Evolutionary conservation across 1,140 invertebrate genomes (phyloP).

Genomic region (Zaprionus kolodkinae): DNA sequence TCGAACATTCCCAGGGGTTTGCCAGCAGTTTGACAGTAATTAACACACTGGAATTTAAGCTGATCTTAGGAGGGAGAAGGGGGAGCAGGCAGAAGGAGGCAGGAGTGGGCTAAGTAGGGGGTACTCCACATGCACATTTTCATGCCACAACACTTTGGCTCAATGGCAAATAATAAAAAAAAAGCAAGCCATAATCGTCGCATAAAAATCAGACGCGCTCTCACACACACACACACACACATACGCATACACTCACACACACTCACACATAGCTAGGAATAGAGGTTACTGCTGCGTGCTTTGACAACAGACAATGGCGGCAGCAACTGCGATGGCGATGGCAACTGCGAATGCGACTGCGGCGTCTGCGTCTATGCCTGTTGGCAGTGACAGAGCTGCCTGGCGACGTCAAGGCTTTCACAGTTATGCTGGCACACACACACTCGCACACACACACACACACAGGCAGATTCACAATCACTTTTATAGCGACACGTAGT

Average conservation of each 20-base stretch:
- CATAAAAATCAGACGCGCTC: conserved; percentile 74
- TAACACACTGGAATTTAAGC: conserved; percentile 28
- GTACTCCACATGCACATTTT: conserved; percentile 46
- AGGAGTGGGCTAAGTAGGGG: too few relatives aligned
- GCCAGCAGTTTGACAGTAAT: conserved; percentile 18
- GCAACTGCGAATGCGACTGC: conserved; percentile 22
- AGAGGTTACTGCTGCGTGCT: conserved; percentile 40
- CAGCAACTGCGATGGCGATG: conserved; percentile 31
- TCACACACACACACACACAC: conserved; percentile 66
- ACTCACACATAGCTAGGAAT: conserved; percentile 8
- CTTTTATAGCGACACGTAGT: conserved; percentile 79
- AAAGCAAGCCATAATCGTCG: conserved; percentile 81
- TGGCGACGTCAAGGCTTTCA: conserved; percentile 43
- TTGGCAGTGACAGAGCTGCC: conserved; percentile 64
- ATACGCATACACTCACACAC: conserved; percentile 12
- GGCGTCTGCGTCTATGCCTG: conserved; percentile 25
- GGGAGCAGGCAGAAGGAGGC: conserved; percentile 5
- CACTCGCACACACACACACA: conserved; percentile 18
- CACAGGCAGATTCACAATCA: conserved; percentile 45
- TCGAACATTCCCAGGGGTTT: neutral
- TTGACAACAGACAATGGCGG: conserved; percentile 73
- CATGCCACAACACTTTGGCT: conserved; percentile 67
- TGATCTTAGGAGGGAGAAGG: neutral
- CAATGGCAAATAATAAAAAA: conserved; percentile 82
- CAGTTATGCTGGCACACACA: conserved; percentile 31